Base-by-base conservation (phyloP, 2,888 invertebrate genomes). In the Andrena haemorrhoa region DNA sequence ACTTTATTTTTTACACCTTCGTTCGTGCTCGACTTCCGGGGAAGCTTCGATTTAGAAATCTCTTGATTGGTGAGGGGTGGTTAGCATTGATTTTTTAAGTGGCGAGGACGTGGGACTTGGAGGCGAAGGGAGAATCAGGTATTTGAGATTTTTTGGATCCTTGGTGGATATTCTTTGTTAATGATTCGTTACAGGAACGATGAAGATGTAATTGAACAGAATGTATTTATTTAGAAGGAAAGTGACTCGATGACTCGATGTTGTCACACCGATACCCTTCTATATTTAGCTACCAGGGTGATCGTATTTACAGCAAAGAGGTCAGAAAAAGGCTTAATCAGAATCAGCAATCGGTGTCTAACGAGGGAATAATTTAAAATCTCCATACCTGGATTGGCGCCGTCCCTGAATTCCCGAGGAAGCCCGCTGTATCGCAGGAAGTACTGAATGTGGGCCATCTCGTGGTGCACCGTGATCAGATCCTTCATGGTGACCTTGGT, bases 371-470 rank as follows among this genome's bases (percentile, higher is more conserved):
- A 35, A n/a, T 41, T 35, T 10, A 33, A 20, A 6, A 31, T 49
- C 33, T 1, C 10, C 35, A 12, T 92, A 96, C 98, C 98, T 94
- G 98, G 98, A 95, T 98, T 99, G 1, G 98, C 98, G 0, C 98
- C 98, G 92, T 97, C 97, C 65, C 98, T 95, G 94, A 97, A 98
- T 71, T 97, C 96, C 91, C 97, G 97, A 2, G 98, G 98, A 89
- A 96, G 96, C 91, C 97, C 96, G 76, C 96, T 96, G 94, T 98
- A 98, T 49, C 97, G 96, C 90, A 98, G 94, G 94, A 98, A 98
- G 93, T 98, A 98, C 90, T 98, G 96, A 71, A 98, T 96, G 91
- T 98, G 98, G 0, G 98, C 97, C 97, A 98, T 97, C 94, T 98
- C 98, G 90, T 98, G 98, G 89, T 98, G 98, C 0, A 97, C 97